Conservation (phyloP, 2,113 vertebrate genomes). For the Rousettus leschenaultii region DNA sequence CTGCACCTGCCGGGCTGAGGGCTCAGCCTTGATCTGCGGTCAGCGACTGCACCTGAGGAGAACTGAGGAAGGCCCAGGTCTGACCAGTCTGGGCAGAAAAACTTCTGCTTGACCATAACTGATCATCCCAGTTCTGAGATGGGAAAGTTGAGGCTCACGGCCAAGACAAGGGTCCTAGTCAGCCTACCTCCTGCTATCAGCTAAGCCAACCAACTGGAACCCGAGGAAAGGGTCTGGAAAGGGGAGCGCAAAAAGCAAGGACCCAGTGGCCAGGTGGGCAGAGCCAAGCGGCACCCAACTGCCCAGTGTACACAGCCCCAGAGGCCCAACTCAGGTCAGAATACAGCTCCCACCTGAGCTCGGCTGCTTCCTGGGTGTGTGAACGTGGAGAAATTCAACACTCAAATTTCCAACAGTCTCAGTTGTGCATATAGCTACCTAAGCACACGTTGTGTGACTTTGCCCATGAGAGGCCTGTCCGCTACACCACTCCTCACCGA, state of each 20-base stretch:
- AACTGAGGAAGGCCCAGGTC: neutral
- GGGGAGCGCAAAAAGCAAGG: neutral
- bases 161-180: neutral
- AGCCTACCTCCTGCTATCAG: neutral
- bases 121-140: neutral
- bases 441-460: neutral
- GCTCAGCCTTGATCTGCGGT: neutral
- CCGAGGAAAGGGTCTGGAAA: neutral
- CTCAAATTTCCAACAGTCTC: neutral
- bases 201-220: neutral
- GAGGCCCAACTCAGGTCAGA: neutral
- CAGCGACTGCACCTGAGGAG: neutral
- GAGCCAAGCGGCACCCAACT: neutral
- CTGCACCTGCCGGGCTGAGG: neutral
- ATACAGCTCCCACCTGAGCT: neutral
- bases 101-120: neutral
- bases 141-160: neutral
- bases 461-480: neutral
- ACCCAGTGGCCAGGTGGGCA: neutral
- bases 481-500: neutral
- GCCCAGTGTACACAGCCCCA: rapidly evolving
- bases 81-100: neutral
- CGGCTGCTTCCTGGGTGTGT: neutral
- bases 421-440: neutral
- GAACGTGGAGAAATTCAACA: neutral